Evolutionary conservation across 2,113 vertebrate genomes (phyloP).

Genomic region (Atlantisia rogersi): DNA sequence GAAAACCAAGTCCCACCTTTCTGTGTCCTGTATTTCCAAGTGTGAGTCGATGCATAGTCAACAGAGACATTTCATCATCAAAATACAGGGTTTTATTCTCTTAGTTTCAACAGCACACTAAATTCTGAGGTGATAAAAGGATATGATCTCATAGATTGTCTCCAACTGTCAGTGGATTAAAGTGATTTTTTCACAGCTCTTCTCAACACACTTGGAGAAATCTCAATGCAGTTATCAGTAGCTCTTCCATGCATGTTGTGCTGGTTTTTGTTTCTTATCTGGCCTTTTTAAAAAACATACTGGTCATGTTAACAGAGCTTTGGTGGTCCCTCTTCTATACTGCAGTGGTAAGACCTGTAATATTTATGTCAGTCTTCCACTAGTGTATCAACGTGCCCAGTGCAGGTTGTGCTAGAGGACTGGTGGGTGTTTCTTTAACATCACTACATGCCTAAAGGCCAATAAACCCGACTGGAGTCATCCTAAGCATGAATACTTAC

Average conservation of each 20-base stretch:
- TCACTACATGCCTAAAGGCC: neutral
- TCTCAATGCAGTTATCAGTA: neutral
- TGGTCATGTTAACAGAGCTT: neutral
- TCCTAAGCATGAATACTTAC: neutral
- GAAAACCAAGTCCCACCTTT: neutral
- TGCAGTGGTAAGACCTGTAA: neutral
- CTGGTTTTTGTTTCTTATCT: too few species aligned
- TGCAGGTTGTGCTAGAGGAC: neutral
- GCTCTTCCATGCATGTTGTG: neutral
- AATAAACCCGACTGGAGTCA: neutral
- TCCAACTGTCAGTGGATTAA: neutral
- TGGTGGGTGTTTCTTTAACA: neutral
- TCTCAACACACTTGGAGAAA: neutral
- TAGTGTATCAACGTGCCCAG: too few species aligned
- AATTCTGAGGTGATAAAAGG: constrained; percentile 14
- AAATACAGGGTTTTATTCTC: neutral
- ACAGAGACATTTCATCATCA: neutral
- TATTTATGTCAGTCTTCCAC: neutral
- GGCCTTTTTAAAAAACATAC: neutral
- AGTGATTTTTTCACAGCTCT: neutral
- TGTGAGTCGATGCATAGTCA: neutral
- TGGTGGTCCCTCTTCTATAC: neutral
- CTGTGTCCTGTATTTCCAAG: neutral
- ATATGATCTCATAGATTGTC: neutral
- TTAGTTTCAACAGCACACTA: neutral